Evolutionary conservation across 2,888 invertebrate species (phyloP).

Genomic region (Drosophila neotestacea): DNA sequence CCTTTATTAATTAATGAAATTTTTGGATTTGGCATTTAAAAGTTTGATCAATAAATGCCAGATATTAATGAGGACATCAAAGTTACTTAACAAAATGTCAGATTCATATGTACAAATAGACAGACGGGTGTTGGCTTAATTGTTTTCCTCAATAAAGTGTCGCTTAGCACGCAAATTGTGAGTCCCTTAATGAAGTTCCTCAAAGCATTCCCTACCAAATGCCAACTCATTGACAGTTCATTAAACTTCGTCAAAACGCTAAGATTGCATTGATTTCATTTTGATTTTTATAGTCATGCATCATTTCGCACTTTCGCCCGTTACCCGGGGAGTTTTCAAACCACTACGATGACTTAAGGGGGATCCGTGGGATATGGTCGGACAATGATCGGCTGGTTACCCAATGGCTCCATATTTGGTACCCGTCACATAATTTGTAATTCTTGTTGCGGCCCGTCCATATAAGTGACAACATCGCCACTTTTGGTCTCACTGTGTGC

Average conservation of each 20-base stretch:
- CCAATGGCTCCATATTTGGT: conserved; percentile 68
- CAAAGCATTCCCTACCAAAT: conserved; percentile 34
- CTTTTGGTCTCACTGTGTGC: conserved; percentile 60
- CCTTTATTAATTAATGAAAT: conserved; percentile 71
- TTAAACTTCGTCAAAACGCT: conserved; percentile 51
- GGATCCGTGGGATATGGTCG: background rate
- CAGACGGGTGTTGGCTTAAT: conserved; percentile 66
- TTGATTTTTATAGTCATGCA: conserved; percentile 49
- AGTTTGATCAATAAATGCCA: conserved; percentile 81
- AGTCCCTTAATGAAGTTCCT: conserved; percentile 6
- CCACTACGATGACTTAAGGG: background rate
- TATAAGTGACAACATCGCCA: conserved; percentile 46
- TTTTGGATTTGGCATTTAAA: conserved; percentile 57
- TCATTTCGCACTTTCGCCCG: conserved; percentile 55
- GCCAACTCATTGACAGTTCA: conserved; percentile 51
- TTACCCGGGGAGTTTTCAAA: conserved; percentile 7
- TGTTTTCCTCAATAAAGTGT: conserved; percentile 68
- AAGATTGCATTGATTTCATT: conserved; percentile 59
- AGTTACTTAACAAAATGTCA: conserved; percentile 18
- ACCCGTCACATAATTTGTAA: conserved; percentile 71
- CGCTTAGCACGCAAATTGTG: conserved; percentile 71
- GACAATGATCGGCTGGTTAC: conserved; percentile 51
- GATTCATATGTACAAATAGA: background rate
- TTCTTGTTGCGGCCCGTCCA: conserved; percentile 67
- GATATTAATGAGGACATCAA: conserved; percentile 63